A percentile compares a stretch with the other conserved stretches of the same genome.
phyloP scores from a whole-genome alignment of 2,797 vertebrate species.

The Myotis planiceps region DNA sequence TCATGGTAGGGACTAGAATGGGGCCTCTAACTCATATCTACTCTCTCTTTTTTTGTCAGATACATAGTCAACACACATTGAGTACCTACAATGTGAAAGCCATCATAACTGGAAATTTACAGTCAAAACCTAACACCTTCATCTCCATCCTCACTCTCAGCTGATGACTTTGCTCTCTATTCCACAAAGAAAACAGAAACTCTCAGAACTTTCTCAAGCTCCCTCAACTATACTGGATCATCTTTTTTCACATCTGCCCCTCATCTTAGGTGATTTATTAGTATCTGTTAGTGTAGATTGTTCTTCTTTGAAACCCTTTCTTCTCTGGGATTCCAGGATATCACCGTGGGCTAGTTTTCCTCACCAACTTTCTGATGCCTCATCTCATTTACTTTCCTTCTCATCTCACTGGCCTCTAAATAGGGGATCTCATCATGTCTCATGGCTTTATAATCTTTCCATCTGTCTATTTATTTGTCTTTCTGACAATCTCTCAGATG shows the following conservation, averaged over 20 bases:
- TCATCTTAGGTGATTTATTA: neutral
- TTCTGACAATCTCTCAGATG: neutral
- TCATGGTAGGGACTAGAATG: neutral
- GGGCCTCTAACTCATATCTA: neutral
- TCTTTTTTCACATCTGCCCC: neutral
- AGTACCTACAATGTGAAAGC: neutral
- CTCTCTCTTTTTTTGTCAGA: neutral
- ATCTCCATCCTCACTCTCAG: neutral
- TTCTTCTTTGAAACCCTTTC: neutral
- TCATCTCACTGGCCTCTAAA: neutral
- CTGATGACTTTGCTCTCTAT: neutral
- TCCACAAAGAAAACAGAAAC: neutral
- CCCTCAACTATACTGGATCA: neutral
- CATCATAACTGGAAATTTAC: neutral
- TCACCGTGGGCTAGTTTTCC: neutral
- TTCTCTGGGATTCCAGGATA: neutral
- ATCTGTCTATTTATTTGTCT: neutral
- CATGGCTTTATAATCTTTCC: neutral
- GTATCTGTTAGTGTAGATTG: neutral
- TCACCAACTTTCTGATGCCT: neutral
- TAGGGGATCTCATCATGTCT: neutral
- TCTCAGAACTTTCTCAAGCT: neutral
- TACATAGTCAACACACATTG: neutral
- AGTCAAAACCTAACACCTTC: neutral
- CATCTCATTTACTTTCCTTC: neutral